Conservation (phyloP, 2,113 vertebrate species). For the Passer montanus region DNA sequence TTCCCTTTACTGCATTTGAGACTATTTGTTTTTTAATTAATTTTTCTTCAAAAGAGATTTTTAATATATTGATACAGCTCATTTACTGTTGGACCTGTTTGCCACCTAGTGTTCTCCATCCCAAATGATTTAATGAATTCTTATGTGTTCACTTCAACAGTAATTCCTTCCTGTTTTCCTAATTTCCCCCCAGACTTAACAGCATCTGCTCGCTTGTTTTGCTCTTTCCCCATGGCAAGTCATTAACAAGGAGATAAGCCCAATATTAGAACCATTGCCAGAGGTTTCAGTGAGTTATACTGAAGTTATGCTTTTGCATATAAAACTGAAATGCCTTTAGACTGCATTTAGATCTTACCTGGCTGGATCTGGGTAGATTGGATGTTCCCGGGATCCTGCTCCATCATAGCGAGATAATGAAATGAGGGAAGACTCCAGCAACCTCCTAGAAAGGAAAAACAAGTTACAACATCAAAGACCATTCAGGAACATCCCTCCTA, state of each 20-base stretch:
- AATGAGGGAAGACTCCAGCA: slow-evolving; percentile 95
- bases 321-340: not conserved
- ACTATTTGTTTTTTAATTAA: not conserved
- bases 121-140: not conserved
- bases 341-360: slow-evolving; percentile 80
- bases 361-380: slow-evolving; percentile 97
- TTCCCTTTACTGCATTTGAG: not conserved
- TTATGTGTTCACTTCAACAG: not conserved
- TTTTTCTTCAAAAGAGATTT: not conserved
- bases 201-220: not conserved
- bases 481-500: not conserved
- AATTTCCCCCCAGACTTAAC: not conserved
- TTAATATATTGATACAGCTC: not conserved
- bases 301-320: not conserved
- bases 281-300: not conserved
- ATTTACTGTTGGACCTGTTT: slow-evolving; percentile 32
- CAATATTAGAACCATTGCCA: not conserved
- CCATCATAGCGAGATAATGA: slow-evolving; percentile 96
- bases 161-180: not conserved
- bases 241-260: not conserved
- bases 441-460: slow-evolving; percentile 82
- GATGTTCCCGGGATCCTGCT: slow-evolving; percentile 95
- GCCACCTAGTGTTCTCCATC: not conserved
- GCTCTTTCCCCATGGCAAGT: not conserved
- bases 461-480: slow-evolving; percentile 59